These are phyloP conservation scores for Paramormyrops hopkinsi DNA, from an alignment of 2,797 vertebrate species.

Conservation along the genomic window DNA sequence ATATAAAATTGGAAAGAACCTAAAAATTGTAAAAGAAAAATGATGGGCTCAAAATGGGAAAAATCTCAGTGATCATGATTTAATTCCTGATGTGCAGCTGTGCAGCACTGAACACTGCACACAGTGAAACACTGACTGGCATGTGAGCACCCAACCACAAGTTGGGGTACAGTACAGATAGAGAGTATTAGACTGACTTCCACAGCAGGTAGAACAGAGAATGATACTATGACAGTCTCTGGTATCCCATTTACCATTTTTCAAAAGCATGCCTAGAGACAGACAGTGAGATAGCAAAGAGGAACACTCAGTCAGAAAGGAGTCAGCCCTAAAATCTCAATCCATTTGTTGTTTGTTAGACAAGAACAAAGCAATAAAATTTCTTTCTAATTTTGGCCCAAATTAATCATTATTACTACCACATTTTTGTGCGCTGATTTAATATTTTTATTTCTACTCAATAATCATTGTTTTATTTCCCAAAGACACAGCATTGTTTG, in stretches of 20 bases:
- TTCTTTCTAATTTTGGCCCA: background rate
- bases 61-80: background rate
- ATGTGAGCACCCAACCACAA: background rate
- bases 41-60: background rate
- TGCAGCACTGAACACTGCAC: background rate
- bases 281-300: background rate
- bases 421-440: background rate
- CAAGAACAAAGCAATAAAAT: background rate
- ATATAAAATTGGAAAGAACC: background rate
- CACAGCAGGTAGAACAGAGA: background rate
- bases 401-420: background rate
- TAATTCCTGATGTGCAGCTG: background rate
- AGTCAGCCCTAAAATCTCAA: background rate
- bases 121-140: background rate
- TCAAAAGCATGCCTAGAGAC: background rate
- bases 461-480: background rate
- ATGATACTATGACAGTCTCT: background rate
- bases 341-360: background rate
- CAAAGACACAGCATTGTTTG: background rate
- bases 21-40: background rate
- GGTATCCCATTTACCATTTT: background rate
- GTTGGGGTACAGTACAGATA: background rate
- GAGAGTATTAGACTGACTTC: background rate
- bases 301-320: background rate
- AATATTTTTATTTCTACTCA: background rate